Evolutionary conservation across 2,797 vertebrate species (phyloP), one percentile per base, ranked within the genome.

Genomic region (Rhadinocentrus ornatus): DNA sequence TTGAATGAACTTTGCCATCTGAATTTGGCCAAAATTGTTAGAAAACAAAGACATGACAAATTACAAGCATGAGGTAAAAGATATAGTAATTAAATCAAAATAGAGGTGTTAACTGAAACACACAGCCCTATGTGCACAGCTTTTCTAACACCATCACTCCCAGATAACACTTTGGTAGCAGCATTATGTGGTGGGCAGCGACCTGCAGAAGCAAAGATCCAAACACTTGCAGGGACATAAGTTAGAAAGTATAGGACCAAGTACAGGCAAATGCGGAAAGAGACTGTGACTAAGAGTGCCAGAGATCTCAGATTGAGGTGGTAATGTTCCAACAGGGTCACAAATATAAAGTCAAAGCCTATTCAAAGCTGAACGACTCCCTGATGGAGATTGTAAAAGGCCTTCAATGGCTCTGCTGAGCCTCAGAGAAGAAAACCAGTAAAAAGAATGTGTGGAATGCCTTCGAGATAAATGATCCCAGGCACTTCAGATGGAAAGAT

Each of bases 381-480:
- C 65, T 57, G 55, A 83, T 67, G 63, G 34, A 72, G 52, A 70
- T 34, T 35, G 64, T 76, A 29, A 62, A 64, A 75, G 71, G 60
- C 75, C 68, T 81, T 84, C 68, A 77, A 48, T 41, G 50, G 56
- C 18, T 8, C 56, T 75, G 75, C 78, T 66, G 81, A 78, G 70
- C 26, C 56, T 76, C 55, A 39, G 71, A 79, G 73, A 72, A 59
- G 22, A 66, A 67, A 79, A 70, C 39, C 26, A 58, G 66, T 52
- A 15, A 71, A 60, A 26, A 44, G 24, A 63, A 76, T 66, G 39
- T 78, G 60, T 27, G 82, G 72, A 88, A 87, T 83, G 77, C 65
- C 73, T 86, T 86, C 53, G 82, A 80, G 80, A 81, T 75, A 77
- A 69, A 27, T 3, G 2, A 77, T 70, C 50, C 37, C 60, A 81